A percentile compares a stretch with the other conserved stretches of the same genome.
Conservation (phyloP, 1,140 invertebrate genomes). For the Nebria ingens region DNA sequence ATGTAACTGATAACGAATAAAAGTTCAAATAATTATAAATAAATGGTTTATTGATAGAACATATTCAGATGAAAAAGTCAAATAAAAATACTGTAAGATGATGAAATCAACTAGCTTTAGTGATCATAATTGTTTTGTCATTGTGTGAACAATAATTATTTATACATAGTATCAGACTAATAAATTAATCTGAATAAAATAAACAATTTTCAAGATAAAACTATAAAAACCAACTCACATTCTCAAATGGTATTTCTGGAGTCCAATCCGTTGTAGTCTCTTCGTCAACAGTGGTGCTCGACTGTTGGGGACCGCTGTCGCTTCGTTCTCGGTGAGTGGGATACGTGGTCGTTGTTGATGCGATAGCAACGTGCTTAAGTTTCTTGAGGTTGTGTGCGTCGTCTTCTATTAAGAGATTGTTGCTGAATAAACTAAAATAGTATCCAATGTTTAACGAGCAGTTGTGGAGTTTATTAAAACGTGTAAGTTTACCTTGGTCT, state of each 20-base stretch:
- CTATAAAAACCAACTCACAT: no score
- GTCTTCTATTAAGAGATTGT: slow-evolving; percentile 44
- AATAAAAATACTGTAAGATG: no score
- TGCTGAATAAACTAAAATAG: slow-evolving; percentile 32
- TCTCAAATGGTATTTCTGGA: slow-evolving; percentile 84
- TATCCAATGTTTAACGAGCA: no score
- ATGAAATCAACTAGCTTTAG: no score
- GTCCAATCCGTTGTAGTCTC: slow-evolving; percentile 74
- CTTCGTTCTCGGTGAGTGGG: slow-evolving; percentile 26
- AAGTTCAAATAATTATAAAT: no score
- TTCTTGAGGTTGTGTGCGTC: slow-evolving; percentile 32
- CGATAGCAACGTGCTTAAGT: slow-evolving; percentile 34
- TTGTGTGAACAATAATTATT: no score
- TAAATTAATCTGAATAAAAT: no score
- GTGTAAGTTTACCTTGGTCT: slow-evolving; percentile 34
- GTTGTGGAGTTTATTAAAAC: not conserved
- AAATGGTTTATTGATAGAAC: no score
- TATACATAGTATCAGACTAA: no score
- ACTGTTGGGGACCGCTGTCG: slow-evolving; percentile 33
- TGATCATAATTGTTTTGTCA: no score
- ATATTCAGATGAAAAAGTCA: no score
- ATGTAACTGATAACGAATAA: not conserved
- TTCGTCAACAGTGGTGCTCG: slow-evolving; percentile 50
- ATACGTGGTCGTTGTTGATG: slow-evolving; percentile 30
- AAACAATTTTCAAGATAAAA: no score